Base-by-base conservation (phyloP, 2,797 vertebrate genomes). In the Helicolenus hilgendorfi region DNA sequence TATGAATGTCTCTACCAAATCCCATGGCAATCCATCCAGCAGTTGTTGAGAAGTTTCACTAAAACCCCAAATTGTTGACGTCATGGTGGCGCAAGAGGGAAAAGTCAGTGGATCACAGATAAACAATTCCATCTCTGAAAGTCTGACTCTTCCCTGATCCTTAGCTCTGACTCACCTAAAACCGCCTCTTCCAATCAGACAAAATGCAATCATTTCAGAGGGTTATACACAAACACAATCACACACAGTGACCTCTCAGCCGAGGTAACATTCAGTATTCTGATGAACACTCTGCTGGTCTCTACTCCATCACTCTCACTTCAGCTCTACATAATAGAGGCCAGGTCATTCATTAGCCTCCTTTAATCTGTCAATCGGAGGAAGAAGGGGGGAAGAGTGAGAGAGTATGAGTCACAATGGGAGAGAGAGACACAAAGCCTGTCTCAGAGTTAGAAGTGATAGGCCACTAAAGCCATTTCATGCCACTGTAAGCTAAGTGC, bases 341-440 rank as follows among this genome's bases (percentile, higher is more conserved):
- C 74, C 76, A 69, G 79, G 27, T 81, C 85, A 85, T 91, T 93
- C 87, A 93, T 93, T 91, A 91, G 84, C 71, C 65, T 72, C 81
- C 69, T 81, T 92, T 89, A 86, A 90, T 83, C 6, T 77, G 29
- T 74, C 82, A 35, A 82, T 78, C 4, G 53, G 72, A 73, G 68
- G 20, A 29, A 60, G 29, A 41, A 59, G 38, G 27, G 65, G 72
- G 38, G 26, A 6, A 22, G 78, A 55, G 65, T 0, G 83, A 87
- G 56, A 27, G 62, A 53, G 38, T 11, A 9, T 13, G 35, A 45
- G 72, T 36, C 7, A 31, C 2, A 85, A 29, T 4, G 36, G 60
- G 4, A 45, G 55, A 81, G 77, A 81, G 38, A 78, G 22, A 31
- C 24, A 81, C 33, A 35, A n/a, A 64, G 49, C 18, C 41, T 7